Evolutionary conservation across 1,140 invertebrate species (phyloP).

Genomic region (Cherax destructor): DNA sequence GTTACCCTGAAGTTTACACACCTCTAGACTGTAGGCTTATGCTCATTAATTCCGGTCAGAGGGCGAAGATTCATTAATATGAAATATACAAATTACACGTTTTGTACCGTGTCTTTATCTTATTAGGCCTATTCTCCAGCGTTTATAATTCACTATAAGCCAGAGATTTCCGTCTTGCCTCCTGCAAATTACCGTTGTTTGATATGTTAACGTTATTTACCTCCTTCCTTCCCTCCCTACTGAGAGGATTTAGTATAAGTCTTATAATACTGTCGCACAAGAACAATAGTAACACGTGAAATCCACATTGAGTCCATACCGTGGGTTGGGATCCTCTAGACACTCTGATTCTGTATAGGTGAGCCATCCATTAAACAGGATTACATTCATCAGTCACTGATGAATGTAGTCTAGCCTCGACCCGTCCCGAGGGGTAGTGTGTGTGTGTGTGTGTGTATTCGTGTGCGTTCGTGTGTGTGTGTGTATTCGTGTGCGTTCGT

Average conservation of each 20-base stretch:
- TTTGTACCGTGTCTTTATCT: no score
- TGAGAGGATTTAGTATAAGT: slow-evolving; percentile 8
- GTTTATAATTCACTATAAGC: no score
- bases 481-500: no score
- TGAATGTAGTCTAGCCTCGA: slow-evolving; percentile 1
- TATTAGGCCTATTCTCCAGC: no score
- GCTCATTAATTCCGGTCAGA: no score
- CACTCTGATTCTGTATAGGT: slow-evolving; percentile 19
- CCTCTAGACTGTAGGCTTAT: no score
- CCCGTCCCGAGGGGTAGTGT: background rate
- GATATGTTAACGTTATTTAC: background rate
- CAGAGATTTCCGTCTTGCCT: no score
- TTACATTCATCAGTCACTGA: slow-evolving; percentile 20
- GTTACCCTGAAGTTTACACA: no score
- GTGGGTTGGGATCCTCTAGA: slow-evolving; percentile 13
- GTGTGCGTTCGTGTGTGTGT: no score
- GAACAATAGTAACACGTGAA: slow-evolving; percentile 11
- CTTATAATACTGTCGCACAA: background rate
- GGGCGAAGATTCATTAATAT: no score
- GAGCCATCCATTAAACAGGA: slow-evolving; percentile 12
- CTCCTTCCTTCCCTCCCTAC: background rate
- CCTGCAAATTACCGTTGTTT: background rate
- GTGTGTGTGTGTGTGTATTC: no score
- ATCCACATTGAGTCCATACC: slow-evolving; percentile 4
- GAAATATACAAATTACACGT: no score